These are phyloP conservation scores for Noctua janthe DNA, from an alignment of 2,888 invertebrate genomes.

Conservation along the genomic window DNA sequence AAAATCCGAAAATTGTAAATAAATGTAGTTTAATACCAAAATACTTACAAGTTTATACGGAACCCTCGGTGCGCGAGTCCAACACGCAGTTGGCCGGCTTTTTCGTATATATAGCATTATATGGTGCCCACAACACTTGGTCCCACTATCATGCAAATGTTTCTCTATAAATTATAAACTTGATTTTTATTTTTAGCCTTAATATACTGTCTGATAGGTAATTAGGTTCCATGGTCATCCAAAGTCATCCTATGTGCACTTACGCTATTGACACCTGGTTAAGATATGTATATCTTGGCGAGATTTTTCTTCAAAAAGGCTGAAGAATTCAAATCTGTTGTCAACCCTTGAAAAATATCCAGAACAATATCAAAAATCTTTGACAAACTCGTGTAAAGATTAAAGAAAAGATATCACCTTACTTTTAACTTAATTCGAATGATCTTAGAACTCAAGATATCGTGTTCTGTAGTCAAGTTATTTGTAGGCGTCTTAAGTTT, in stretches of 20 bases:
- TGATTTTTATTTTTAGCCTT: too few species aligned
- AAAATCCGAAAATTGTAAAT: too few species aligned
- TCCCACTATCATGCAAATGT: neutral
- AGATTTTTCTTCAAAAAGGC: neutral
- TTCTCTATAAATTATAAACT: neutral
- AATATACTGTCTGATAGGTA: too few species aligned
- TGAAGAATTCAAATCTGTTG: neutral
- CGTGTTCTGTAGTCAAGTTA: slow-evolving; percentile 44
- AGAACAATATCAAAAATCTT: slow-evolving; percentile 6
- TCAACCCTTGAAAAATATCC: slow-evolving; percentile 9
- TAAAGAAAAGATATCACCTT: slow-evolving; percentile 59
- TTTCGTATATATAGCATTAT: neutral
- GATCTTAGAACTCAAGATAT: slow-evolving; percentile 47
- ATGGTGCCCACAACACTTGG: neutral
- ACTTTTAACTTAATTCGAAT: slow-evolving; percentile 45
- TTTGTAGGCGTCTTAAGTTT: slow-evolving; percentile 43
- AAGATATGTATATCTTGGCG: neutral
- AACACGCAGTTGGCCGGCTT: too few species aligned
- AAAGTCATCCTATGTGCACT: too few species aligned
- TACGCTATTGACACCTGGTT: neutral
- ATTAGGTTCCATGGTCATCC: too few species aligned
- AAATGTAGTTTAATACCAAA: too few species aligned
- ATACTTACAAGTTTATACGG: too few species aligned
- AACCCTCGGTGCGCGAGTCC: too few species aligned
- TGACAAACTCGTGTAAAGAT: slow-evolving; percentile 24